These are phyloP conservation scores for Elaphurus davidianus DNA, from an alignment of 2,113 vertebrate species.

Conservation along the genomic window DNA sequence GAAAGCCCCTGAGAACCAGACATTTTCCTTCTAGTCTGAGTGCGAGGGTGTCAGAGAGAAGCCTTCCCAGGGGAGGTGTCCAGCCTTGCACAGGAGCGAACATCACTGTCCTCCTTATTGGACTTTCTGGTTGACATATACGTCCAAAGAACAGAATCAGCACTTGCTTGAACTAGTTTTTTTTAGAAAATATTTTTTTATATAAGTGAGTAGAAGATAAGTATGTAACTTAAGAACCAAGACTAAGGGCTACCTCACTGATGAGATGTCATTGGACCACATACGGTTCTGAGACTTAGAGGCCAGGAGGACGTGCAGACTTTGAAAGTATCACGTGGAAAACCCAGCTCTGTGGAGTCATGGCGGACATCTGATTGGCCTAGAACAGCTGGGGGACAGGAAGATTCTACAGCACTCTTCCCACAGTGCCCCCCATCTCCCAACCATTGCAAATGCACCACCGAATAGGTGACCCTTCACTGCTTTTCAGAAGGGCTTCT, in stretches of 20 bases:
- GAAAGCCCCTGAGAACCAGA: background rate
- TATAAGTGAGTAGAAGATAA: background rate
- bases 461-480: background rate
- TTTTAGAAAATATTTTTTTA: background rate
- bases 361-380: accelerated
- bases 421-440: background rate
- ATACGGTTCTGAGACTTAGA: background rate
- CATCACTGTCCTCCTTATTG: background rate
- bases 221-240: background rate
- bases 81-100: no score
- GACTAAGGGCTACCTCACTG: background rate
- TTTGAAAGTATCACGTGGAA: background rate
- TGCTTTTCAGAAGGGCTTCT: background rate
- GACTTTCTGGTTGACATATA: background rate
- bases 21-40: background rate
- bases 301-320: background rate
- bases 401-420: accelerated
- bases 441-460: background rate
- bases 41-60: background rate
- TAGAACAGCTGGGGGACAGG: background rate
- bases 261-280: background rate
- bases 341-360: background rate
- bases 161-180: background rate
- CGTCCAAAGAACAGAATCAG: background rate
- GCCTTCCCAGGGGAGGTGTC: background rate